Evolutionary conservation across 2,113 vertebrate genomes (phyloP), one percentile per base, ranked within the genome.

Genomic region (Marmota flaviventris): DNA sequence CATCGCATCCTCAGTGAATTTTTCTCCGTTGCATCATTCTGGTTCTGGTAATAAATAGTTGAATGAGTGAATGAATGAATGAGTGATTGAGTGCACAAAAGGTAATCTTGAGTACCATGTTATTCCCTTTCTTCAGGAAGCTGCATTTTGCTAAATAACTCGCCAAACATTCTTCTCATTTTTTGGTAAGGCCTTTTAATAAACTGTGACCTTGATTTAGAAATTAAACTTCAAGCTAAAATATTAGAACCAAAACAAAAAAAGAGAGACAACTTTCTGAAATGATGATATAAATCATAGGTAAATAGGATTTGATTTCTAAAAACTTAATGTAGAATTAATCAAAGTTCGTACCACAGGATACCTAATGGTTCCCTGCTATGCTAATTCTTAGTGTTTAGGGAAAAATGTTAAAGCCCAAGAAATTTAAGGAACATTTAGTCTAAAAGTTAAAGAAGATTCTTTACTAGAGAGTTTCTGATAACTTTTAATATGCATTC

Each of bases 71-170:
- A 12, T 29, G 78, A 51, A 67, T 70, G 82, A 65, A 73, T 48
- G 42, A 27, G 6, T 39, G 37, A 95, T 32, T 61, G 63, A 89
- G 4, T 39, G 39, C 39, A 42, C 24, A 45, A 67, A 27, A 85
- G 17, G 25, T 24, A 48, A 61, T 45, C 8, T 5, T 0, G 6
- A 34, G 72, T 84, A 29, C 27, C 17, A 73, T 8, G 11, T 24
- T 45, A 29, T 65, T 53, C 37, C 58, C 34, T 9, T 77, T 85
- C 82, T 67, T 86, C 83, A 63, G 42, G 63, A 83, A 89, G 32
- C 4, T 37, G 29, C 29, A 61, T 75, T 95, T 97, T 76, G 72
- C 51, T 96, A 81, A 85, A 75, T 75, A 92, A 96, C 45, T 94
- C 63, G 77, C 8, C 87, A 93, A 73, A 48, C 45, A 78, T 89